Evolutionary conservation across 2,113 vertebrate genomes (phyloP).

Genomic region (Neolamprologus variostigma): DNA sequence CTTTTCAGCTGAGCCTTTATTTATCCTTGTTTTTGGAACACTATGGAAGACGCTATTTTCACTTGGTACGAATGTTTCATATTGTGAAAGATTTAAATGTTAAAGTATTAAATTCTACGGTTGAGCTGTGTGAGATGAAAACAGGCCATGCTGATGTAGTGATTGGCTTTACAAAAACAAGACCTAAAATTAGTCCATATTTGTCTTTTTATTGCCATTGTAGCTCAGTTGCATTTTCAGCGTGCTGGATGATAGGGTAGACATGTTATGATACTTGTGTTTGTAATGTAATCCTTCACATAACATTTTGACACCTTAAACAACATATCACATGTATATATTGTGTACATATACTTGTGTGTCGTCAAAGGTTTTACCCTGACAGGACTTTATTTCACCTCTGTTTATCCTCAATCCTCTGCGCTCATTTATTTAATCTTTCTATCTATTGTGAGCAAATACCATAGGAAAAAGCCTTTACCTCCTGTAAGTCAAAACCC

Average conservation of each 20-base stretch:
- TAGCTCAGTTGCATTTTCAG: not conserved
- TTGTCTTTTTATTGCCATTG: not conserved
- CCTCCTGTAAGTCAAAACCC: not conserved
- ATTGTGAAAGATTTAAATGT: not conserved
- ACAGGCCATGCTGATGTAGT: not conserved
- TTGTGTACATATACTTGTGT: not conserved
- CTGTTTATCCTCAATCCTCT: not conserved
- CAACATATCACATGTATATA: not conserved
- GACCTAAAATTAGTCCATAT: not conserved
- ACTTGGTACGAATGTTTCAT: not conserved
- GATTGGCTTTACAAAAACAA: not conserved
- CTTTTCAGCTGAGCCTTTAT: not conserved
- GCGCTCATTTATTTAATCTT: not conserved
- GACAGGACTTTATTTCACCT: not conserved
- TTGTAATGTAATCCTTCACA: not conserved
- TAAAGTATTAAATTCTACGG: not conserved
- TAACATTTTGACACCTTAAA: not conserved
- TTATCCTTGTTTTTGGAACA: not conserved
- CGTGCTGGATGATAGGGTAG: not conserved
- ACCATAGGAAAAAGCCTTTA: not conserved
- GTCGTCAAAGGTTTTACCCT: not conserved
- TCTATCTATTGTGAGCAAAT: not conserved
- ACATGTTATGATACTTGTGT: too few species aligned
- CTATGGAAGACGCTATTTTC: not conserved
- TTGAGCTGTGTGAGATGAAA: not conserved